These are phyloP conservation scores for Helostoma temminkii DNA, from an alignment of 2,797 vertebrate genomes.

Conservation along the genomic window DNA sequence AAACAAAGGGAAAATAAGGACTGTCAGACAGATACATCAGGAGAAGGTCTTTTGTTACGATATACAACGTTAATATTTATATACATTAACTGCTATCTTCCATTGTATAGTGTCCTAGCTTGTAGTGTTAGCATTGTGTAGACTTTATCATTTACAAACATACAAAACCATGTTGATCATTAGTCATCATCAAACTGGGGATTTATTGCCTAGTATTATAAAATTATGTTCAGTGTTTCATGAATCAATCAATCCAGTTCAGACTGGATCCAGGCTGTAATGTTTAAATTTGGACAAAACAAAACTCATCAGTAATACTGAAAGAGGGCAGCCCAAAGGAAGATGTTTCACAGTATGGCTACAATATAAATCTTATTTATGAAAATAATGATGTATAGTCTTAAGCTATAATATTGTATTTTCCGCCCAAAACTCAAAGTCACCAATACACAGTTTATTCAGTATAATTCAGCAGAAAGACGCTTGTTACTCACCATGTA, in stretches of 20 bases:
- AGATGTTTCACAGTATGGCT: too few species aligned
- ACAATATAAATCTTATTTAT: background rate
- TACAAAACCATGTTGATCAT: too few species aligned
- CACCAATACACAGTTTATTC: too few species aligned
- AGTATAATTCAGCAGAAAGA: background rate
- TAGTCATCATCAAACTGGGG: too few species aligned
- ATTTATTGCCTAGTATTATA: too few species aligned
- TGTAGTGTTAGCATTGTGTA: too few species aligned
- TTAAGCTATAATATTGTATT: too few species aligned
- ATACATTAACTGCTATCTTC: background rate
- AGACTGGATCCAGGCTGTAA: background rate
- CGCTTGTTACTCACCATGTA: slow-evolving; percentile 78
- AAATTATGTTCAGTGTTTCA: background rate
- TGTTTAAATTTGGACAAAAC: background rate
- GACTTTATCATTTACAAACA: too few species aligned
- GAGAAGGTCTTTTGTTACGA: background rate
- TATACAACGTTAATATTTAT: background rate
- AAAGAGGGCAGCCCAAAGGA: background rate
- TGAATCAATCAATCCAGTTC: background rate
- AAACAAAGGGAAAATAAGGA: slow-evolving; percentile 9
- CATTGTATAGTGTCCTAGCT: too few species aligned
- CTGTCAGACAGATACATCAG: background rate
- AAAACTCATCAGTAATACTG: background rate
- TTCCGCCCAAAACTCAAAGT: too few species aligned
- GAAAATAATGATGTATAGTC: background rate